Percentiles rank a stretch among this genome's conserved stretches.
Conservation (phyloP, 2,888 invertebrate species). For the Drosophila nigricruria region DNA sequence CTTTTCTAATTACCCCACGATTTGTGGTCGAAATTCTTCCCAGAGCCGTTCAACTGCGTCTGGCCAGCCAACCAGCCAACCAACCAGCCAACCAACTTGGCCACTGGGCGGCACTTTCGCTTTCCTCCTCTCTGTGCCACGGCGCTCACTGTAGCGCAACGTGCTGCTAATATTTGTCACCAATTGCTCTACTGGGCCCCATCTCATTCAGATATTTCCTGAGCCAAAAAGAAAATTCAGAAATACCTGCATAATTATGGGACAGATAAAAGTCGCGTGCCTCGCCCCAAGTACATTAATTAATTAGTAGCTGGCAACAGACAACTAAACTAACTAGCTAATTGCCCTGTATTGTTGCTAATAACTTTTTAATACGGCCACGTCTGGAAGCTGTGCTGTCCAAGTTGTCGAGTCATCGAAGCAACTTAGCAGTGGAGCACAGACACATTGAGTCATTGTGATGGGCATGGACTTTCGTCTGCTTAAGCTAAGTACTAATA, state of each 20-base stretch:
- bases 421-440: neutral
- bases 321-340: slow-evolving; percentile 35
- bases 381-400: neutral
- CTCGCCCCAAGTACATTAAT: slow-evolving; percentile 39
- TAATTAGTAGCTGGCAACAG: slow-evolving; percentile 43
- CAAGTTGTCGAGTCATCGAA: slow-evolving; percentile 11
- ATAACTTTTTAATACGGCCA: slow-evolving; percentile 56
- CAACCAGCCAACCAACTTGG: slow-evolving; percentile 11
- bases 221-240: slow-evolving; percentile 55
- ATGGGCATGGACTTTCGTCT: neutral
- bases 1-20: slow-evolving; percentile 79
- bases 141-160: slow-evolving; percentile 64
- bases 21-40: slow-evolving; percentile 82
- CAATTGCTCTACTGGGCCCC: slow-evolving; percentile 19
- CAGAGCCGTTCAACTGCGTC: slow-evolving; percentile 77
- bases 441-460: neutral
- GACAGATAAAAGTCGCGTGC: slow-evolving; percentile 66
- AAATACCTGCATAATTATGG: slow-evolving; percentile 65
- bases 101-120: slow-evolving; percentile 73
- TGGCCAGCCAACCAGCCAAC: slow-evolving; percentile 46
- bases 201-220: slow-evolving; percentile 46
- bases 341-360: slow-evolving; percentile 48
- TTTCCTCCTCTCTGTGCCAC: slow-evolving; percentile 57
- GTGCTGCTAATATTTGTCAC: slow-evolving; percentile 64
- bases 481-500: neutral